Percentiles rank a stretch among this genome's conserved stretches.
Evolutionary conservation across 2,797 vertebrate genomes (phyloP).

Genomic region (Thaleichthys pacificus): DNA sequence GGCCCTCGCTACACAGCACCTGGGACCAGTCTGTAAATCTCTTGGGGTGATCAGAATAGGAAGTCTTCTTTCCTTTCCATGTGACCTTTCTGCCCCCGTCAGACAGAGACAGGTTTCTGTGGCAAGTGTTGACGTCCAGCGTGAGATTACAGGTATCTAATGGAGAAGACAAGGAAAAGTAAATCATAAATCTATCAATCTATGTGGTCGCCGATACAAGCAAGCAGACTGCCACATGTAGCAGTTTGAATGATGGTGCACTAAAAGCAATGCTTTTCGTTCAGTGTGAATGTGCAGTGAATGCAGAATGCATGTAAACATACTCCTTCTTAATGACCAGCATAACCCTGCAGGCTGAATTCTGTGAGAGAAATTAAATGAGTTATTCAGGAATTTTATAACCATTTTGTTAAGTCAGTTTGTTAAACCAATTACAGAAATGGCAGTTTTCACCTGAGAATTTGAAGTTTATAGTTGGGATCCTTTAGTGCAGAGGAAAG

Average conservation of each 20-base stretch:
- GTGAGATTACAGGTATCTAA: not conserved
- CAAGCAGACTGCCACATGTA: too few relatives aligned
- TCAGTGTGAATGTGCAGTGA: not conserved
- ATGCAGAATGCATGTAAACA: not conserved
- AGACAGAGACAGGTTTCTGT: not conserved
- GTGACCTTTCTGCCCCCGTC: not conserved
- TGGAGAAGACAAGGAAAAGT: not conserved
- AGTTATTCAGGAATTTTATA: not conserved
- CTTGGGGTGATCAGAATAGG: not conserved
- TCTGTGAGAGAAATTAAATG: not conserved
- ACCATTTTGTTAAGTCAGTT: not conserved
- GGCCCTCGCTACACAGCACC: slow-evolving; percentile 6
- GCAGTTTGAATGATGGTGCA: too few relatives aligned
- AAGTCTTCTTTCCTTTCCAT: not conserved
- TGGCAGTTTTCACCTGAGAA: not conserved
- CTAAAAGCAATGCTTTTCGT: not conserved
- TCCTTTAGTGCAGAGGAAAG: not conserved
- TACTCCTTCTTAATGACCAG: not conserved
- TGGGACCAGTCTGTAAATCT: not conserved
- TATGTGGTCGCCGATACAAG: too few relatives aligned
- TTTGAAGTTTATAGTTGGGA: not conserved
- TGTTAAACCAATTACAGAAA: not conserved
- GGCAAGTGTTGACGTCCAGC: not conserved
- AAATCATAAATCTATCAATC: too few relatives aligned
- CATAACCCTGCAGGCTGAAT: not conserved